Percentiles rank a stretch among this genome's conserved stretches.
These are phyloP conservation scores for Phocoena sinus DNA, from an alignment of 2,113 vertebrate genomes.

Conservation along the genomic window DNA sequence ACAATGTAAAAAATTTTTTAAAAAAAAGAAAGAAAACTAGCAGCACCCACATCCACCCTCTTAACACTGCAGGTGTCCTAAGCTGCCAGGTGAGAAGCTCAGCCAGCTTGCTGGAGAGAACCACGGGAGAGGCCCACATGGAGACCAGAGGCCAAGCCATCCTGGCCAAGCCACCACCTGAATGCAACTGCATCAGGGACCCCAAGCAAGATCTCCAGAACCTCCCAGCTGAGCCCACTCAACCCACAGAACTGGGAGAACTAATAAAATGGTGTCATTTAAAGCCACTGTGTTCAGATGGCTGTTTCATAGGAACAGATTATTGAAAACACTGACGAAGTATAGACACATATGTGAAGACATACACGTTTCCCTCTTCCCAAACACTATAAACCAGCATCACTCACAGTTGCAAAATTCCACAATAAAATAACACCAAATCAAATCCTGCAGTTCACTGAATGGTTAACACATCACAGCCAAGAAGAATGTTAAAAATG, in stretches of 20 bases:
- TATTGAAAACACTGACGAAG: not conserved
- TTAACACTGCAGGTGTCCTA: not conserved
- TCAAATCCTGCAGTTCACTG: not conserved
- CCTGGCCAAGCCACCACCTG: not conserved
- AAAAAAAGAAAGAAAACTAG: not conserved
- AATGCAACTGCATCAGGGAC: not conserved
- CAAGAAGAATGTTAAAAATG: not conserved
- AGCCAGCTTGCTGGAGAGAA: not conserved
- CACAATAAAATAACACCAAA: not conserved
- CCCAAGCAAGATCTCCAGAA: not conserved
- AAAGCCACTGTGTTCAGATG: not conserved
- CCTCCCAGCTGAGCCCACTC: not conserved
- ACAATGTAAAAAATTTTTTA: too few relatives aligned
- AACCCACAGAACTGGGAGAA: not conserved
- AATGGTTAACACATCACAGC: not conserved
- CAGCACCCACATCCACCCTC: not conserved
- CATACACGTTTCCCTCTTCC: not conserved
- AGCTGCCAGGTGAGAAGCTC: not conserved
- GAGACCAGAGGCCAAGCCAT: not conserved
- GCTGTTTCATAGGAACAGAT: not conserved
- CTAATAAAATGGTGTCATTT: not conserved
- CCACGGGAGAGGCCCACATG: not conserved
- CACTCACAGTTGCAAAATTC: not conserved
- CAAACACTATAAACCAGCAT: not conserved
- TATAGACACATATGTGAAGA: accelerated